Evolutionary conservation across 1,140 invertebrate genomes (phyloP).

Genomic region (Patella vulgata): DNA sequence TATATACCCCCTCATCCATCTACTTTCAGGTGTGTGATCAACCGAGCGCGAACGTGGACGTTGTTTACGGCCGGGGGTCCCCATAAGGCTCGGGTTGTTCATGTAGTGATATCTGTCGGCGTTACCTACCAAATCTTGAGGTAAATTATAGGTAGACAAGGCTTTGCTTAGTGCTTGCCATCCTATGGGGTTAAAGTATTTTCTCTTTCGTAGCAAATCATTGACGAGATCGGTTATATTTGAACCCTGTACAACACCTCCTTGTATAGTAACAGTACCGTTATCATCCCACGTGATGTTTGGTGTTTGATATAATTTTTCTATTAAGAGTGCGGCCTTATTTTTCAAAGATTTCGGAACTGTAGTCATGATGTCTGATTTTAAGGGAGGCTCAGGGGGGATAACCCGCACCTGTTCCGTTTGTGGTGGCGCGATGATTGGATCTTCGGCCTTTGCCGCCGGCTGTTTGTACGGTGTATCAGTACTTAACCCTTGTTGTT

Average conservation of each 20-base stretch:
- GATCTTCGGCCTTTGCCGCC: no score
- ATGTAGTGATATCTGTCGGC: no score
- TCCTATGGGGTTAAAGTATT: neutral
- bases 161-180: neutral
- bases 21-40: neutral
- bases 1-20: neutral
- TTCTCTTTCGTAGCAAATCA: conserved; percentile 7
- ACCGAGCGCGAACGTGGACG: conserved; percentile 4
- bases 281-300: conserved; percentile 5
- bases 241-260: neutral
- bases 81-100: no score
- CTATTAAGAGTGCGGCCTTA: conserved; percentile 7
- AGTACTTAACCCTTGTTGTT: no score
- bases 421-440: no score
- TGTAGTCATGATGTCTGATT: conserved; percentile 2
- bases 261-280: neutral
- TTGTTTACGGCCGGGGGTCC: no score
- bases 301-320: neutral
- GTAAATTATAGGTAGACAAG: neutral
- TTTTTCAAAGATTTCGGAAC: conserved; percentile 12
- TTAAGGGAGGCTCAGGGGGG: neutral
- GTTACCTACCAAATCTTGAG: no score
- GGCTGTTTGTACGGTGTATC: no score
- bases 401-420: no score
- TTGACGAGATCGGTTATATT: conserved; percentile 9